phyloP scores from a whole-genome alignment of 2,888 invertebrate species.

The Brenthis hecate region DNA sequence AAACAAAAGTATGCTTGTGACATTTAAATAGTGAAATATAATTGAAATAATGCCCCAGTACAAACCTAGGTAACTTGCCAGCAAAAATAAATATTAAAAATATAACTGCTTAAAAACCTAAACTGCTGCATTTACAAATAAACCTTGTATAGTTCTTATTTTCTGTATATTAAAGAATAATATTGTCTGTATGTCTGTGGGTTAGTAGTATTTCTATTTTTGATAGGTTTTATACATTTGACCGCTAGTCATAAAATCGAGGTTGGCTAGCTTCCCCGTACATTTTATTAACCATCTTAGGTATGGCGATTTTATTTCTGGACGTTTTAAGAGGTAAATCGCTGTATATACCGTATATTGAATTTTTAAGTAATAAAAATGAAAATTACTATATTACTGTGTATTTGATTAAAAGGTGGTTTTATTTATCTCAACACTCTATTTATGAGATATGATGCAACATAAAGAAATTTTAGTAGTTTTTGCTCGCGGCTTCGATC shows the following conservation, averaged over 20 bases:
- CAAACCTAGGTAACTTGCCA: conserved; percentile 32
- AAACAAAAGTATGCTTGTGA: neutral
- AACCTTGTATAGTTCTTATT: conserved; percentile 6
- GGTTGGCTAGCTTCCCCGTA: conserved; percentile 62
- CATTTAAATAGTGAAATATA: neutral
- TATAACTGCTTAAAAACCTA: conserved; percentile 32
- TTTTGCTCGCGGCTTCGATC: no score
- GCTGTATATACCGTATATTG: conserved; percentile 1
- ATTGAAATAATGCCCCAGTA: conserved; percentile 9
- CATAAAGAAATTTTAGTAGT: no score
- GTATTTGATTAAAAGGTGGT: no score
- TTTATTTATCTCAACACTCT: no score
- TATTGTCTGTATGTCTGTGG: neutral
- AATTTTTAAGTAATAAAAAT: no score
- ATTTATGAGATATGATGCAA: no score
- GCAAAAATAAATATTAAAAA: conserved; percentile 39
- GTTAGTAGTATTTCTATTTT: conserved; percentile 46
- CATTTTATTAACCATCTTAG: conserved; percentile 57
- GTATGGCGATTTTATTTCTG: conserved; percentile 49
- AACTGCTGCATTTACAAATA: conserved; percentile 19
- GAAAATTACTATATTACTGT: no score
- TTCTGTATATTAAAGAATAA: neutral
- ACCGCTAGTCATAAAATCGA: conserved; percentile 61
- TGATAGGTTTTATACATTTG: conserved; percentile 70
- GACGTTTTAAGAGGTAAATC: conserved; percentile 31